Evolutionary conservation across 2,797 vertebrate species (phyloP), one percentile per base, ranked within the genome.

Genomic region (Clarias platycephalus): DNA sequence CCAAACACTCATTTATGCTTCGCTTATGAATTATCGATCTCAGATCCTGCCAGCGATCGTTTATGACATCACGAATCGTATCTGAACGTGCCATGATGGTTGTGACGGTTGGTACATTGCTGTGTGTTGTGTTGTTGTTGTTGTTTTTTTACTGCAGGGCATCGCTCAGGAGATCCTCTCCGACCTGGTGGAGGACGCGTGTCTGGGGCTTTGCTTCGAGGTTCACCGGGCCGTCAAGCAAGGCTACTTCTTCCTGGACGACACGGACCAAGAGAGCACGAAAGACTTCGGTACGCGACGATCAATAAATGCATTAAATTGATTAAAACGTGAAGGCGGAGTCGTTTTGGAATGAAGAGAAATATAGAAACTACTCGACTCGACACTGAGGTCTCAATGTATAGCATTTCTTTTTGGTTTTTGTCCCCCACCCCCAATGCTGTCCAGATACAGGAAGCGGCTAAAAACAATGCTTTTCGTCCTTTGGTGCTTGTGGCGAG

Each of bases 151-250:
- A 4, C 88, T 62, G 34, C 87, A 99, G 98, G 96, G 96, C 94
- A 95, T 98, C 83, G 97, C 96, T 92, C 97, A 99, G 81, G 98
- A 99, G 93, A 97, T 99, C 92, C 97, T 97, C 90, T 96, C 96
- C 28, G 98, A 99, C 90, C 95, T 99, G 94, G 96, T 99, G 89
- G 98, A 99, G 77, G 98, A 99, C 90, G 96, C 97, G 71, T 99
- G 97, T 93, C 94, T 99, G 94, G 98, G 97, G 85, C 95, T 99
- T 90, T 98, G 97, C 91, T 99, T 99, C 49, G 97, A 99, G 89
- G 97, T 98, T 34, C 97, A 99, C 84, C 96, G 97, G 74, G 97
- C 97, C 22, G 97, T 98, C 88, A 99, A 99, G 92, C 98, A 97
- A 79, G 97, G 97, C 24, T 97, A 97, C 88, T 98, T 99, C 93